A percentile compares a stretch with the other conserved stretches of the same genome.
Conservation (phyloP, 2,113 vertebrate genomes). For the Clarias magur region DNA sequence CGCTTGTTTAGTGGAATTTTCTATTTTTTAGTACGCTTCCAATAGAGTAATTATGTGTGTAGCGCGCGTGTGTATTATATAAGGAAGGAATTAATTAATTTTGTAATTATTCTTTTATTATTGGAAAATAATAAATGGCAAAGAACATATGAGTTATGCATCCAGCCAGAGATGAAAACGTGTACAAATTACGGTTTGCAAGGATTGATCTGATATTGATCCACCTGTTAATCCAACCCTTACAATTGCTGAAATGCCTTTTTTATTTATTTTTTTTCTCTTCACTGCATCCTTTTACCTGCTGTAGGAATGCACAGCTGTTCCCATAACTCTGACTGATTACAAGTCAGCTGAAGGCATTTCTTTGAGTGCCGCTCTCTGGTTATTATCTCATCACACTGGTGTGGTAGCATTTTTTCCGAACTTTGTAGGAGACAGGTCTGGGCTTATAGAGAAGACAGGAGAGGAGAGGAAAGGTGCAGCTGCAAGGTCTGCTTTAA, state of each 20-base stretch:
- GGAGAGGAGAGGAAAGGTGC: not conserved
- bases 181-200: not conserved
- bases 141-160: too few relatives aligned
- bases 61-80: not conserved
- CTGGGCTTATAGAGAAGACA: conserved; percentile 9
- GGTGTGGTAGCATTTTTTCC: conserved; percentile 3
- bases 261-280: not conserved
- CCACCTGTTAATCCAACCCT: not conserved
- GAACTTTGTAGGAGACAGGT: conserved; percentile 3
- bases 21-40: not conserved
- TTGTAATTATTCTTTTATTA: not conserved
- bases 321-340: conserved; percentile 21
- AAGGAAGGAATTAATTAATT: not conserved
- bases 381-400: conserved; percentile 33
- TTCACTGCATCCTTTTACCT: not conserved
- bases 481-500: conserved; percentile 15
- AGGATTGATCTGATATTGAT: not conserved
- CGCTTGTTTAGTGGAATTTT: not conserved
- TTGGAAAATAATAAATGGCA: not conserved
- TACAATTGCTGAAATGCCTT: not conserved
- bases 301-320: conserved; percentile 36
- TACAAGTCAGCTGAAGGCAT: conserved; percentile 30
- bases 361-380: conserved; percentile 12
- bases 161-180: not conserved
- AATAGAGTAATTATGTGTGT: not conserved